Percentiles rank a stretch among this genome's conserved stretches.
These are phyloP conservation scores for Grapholita molesta DNA, from an alignment of 1,140 invertebrate genomes.

Conservation along the genomic window DNA sequence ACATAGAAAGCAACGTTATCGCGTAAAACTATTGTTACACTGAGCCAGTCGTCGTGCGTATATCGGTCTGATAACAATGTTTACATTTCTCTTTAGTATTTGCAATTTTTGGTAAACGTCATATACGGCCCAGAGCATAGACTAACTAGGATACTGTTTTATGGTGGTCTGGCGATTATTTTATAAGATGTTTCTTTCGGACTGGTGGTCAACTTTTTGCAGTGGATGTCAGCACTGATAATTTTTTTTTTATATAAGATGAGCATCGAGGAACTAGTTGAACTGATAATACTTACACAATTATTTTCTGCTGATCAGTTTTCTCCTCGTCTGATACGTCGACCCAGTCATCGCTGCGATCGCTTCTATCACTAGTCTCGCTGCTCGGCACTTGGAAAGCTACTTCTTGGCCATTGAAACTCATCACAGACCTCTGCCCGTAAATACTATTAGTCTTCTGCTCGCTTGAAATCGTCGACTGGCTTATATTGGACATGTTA, in stretches of 20 bases:
- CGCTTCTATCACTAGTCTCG: slow-evolving; percentile 75
- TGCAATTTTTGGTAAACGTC: slow-evolving; percentile 24
- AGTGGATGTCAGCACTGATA: too few relatives aligned
- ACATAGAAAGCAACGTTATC: too few relatives aligned
- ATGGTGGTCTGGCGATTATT: too few relatives aligned
- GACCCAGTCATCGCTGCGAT: slow-evolving; percentile 83
- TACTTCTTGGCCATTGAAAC: slow-evolving; percentile 74
- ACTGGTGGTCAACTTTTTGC: too few relatives aligned
- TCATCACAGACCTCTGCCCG: slow-evolving; percentile 77
- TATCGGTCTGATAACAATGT: slow-evolving; percentile 52
- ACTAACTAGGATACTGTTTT: slow-evolving; percentile 17
- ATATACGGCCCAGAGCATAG: background rate
- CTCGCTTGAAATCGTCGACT: slow-evolving; percentile 81
- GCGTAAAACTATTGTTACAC: slow-evolving; percentile 31
- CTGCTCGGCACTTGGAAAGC: slow-evolving; percentile 72
- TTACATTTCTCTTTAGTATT: slow-evolving; percentile 49
- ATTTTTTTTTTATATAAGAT: too few relatives aligned
- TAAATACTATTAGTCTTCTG: slow-evolving; percentile 84
- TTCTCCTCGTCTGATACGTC: slow-evolving; percentile 81
- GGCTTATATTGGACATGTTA: slow-evolving; percentile 74
- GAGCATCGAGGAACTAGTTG: too few relatives aligned
- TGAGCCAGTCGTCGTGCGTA: slow-evolving; percentile 34
- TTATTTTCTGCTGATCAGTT: slow-evolving; percentile 66
- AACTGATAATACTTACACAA: slow-evolving; percentile 62
- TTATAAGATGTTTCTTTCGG: too few relatives aligned